Base-by-base conservation (phyloP, 2,797 vertebrate species). In the Aeoliscus strigatus region DNA sequence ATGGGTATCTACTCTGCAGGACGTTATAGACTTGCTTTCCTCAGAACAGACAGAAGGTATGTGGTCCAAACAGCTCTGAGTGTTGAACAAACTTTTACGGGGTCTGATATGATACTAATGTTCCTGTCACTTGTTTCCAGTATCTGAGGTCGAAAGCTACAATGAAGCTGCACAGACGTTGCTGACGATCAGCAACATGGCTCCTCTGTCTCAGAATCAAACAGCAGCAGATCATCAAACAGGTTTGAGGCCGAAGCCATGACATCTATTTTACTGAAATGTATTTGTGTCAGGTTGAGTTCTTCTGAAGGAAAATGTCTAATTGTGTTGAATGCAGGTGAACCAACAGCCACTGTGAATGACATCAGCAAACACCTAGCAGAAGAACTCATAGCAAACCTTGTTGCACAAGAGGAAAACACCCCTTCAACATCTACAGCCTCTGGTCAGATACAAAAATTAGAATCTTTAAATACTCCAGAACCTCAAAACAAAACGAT, bases 131-230 rank as follows among this genome's bases (percentile, higher is more conserved):
- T 47, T 28, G 9, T 52, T 70, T 57, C n/a, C 30, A 88, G 83
- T 52, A 10, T 76, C 76, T 49, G 78, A 74, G 28, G 66, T 84
- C 0, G 86, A 93, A 51, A 91, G 91, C 82, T 94, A 91, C 70
- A 84, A 92, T 1, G 93, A 97, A 79, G 95, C 95, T 16, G 95
- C 95, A 41, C 89, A 93, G 73, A 91, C 94, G 14, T 86, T 98
- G 53, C 80, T 97, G 71, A 88, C 94, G 52, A 95, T 97, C 35
- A 82, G 94, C 59, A 89, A 87, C 69, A 67, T 87, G 16, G 62
- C 71, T 57, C 86, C 90, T 35, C 70, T 76, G 9, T 40, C 71
- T 29, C 77, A 65, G 27, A 59, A n/a, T 39, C 31, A 64, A 50
- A 17, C 5, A 5, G 3, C 4, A 2, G 15, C 35, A 18, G 65